Base-by-base conservation (phyloP, 2,888 invertebrate species). In the Conus canariensis region DNA sequence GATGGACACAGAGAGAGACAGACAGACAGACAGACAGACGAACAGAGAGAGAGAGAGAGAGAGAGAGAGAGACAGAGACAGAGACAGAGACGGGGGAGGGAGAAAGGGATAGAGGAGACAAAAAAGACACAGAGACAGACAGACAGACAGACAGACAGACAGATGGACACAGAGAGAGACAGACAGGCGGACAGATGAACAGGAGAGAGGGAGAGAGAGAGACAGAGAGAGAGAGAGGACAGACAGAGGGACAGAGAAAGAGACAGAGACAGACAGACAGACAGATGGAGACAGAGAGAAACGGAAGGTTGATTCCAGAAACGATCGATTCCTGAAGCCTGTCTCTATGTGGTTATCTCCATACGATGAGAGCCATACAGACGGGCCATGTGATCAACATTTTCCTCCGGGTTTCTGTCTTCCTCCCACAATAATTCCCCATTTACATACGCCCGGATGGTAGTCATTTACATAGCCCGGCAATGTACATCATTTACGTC, bases 231-330 rank as follows among this genome's bases (percentile, higher is more conserved):
- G 70, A 30, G 56, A 56, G 70, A 87, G 30, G 30, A 30, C 30
- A 30, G 30, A 30, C 30, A 30, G 30, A 30, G 30, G 30, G 30
- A 88, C 8, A 45, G 59, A 88, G 88, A 56, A 14, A 70, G 70
- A 87, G 70, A 30, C 8, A 56, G 70, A 87, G 87, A 67, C 10
- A 67, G 45, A 87, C 70, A 67, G 67, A 56, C 45, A 87, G 87
- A 67, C 3, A 70, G 87, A 67, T 5, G 9, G 70, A 87, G 70
- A 67, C 25, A 67, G 16, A 3, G 19, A 25, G 19, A 70, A 22
- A 70, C 19, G 16, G 64, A 64, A 16, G 16, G 45, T 45, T 45
- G 45, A 45, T 45, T 45, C 45, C 45, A 45, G 45, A 45, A 45
- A 45, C 45, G 45, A 45, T 45, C 45, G 45, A 45, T 45, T 45